Evolutionary conservation across 2,113 vertebrate genomes (phyloP).

Genomic region (Eudyptes chrysolophus): DNA sequence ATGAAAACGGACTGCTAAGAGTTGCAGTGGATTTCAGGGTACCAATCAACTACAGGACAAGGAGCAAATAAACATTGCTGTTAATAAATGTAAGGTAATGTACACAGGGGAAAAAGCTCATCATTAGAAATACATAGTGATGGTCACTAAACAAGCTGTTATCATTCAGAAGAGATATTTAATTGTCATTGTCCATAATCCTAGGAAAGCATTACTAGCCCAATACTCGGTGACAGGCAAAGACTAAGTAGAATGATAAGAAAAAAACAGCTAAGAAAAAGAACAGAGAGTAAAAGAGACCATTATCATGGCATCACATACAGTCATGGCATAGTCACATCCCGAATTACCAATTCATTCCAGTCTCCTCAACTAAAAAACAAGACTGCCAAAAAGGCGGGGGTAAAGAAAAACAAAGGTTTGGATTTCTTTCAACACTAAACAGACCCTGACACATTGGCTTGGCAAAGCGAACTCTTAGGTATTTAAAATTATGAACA

Average conservation of each 20-base stretch:
- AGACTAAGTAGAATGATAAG: background rate
- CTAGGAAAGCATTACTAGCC: background rate
- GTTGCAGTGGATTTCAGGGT: background rate
- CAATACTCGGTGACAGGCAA: background rate
- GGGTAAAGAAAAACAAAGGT: background rate
- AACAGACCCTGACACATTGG: background rate
- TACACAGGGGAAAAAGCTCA: background rate
- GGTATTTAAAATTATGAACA: background rate
- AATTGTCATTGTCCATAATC: background rate
- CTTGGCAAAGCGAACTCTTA: background rate
- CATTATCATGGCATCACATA: background rate
- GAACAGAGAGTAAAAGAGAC: background rate
- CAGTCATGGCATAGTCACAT: background rate
- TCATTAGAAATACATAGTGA: background rate
- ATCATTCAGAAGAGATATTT: background rate
- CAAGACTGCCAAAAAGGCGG: background rate
- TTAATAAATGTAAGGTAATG: background rate
- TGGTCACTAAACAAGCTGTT: background rate
- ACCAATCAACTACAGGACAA: background rate
- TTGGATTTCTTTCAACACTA: background rate
- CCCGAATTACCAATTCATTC: background rate
- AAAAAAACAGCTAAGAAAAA: background rate
- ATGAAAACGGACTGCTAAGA: background rate
- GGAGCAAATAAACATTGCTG: background rate
- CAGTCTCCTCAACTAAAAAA: background rate